A percentile compares a stretch with the other conserved stretches of the same genome.
These are phyloP conservation scores for Tupaia tana DNA, from an alignment of 2,113 vertebrate genomes.

Conservation along the genomic window DNA sequence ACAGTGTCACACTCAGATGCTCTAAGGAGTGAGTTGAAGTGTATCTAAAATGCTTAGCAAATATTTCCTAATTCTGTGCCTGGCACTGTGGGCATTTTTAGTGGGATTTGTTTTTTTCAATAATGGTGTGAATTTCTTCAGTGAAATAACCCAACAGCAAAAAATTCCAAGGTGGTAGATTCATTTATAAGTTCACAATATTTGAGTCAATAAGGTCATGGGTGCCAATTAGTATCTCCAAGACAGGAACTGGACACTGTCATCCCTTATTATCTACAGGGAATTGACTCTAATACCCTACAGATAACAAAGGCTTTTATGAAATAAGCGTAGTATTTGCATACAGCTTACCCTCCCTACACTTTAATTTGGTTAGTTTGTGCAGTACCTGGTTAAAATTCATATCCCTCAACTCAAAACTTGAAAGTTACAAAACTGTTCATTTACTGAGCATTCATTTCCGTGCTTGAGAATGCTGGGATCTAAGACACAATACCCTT, in stretches of 20 bases:
- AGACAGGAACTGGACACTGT: neutral
- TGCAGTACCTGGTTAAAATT: neutral
- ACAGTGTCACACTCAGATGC: neutral
- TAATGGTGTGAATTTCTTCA: neutral
- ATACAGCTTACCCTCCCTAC: too few species aligned
- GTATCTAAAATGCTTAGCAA: slow-evolving; percentile 4
- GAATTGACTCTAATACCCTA: too few species aligned
- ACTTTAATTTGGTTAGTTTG: neutral
- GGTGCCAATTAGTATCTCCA: neutral
- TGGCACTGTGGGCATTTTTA: neutral
- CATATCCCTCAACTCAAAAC: neutral
- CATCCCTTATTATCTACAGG: too few species aligned
- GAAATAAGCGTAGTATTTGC: too few species aligned
- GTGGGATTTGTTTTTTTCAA: neutral
- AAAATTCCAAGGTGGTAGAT: neutral
- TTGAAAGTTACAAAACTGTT: neutral
- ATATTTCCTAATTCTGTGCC: neutral
- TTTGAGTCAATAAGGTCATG: neutral
- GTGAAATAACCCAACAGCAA: neutral
- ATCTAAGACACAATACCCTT: neutral
- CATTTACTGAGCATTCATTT: neutral
- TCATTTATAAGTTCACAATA: neutral
- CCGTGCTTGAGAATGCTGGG: neutral
- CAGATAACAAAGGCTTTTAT: too few species aligned
- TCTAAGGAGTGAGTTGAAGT: slow-evolving; percentile 6